Percentiles rank a stretch among this genome's conserved stretches.
These are phyloP conservation scores for Coleophora deauratella DNA, from an alignment of 2,888 invertebrate genomes.

Conservation along the genomic window DNA sequence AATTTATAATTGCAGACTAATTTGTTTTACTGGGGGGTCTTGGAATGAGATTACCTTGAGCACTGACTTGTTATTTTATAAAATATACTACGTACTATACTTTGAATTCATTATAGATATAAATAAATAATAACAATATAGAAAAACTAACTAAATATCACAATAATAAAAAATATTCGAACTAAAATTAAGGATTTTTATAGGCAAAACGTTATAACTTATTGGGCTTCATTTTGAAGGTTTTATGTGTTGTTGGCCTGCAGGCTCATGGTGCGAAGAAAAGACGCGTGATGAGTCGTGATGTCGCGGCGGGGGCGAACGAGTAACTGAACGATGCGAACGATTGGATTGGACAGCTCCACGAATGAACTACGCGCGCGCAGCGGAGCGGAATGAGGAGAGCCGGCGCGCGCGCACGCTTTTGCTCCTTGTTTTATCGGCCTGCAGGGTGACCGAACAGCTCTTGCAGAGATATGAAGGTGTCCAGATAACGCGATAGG, in stretches of 20 bases:
- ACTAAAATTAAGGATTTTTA: constrained; percentile 63
- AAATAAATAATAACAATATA: constrained; percentile 62
- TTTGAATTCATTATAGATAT: constrained; percentile 54
- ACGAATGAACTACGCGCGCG: constrained; percentile 52
- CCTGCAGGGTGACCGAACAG: constrained; percentile 36
- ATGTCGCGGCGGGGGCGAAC: constrained; percentile 56
- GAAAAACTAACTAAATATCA: constrained; percentile 70
- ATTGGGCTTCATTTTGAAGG: constrained; percentile 72
- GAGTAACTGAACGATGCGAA: constrained; percentile 56
- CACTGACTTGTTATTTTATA: constrained; percentile 57
- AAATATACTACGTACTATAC: constrained; percentile 55
- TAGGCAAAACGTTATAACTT: constrained; percentile 68
- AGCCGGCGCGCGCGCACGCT: constrained; percentile 69
- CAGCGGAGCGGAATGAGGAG: constrained; percentile 61
- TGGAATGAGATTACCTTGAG: constrained; percentile 74
- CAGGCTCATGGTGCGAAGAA: constrained; percentile 63
- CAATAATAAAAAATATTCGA: constrained; percentile 71
- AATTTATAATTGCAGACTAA: constrained; percentile 36
- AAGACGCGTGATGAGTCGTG: constrained; percentile 50
- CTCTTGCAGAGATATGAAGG: constrained; percentile 64
- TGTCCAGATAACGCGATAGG: constrained; percentile 46
- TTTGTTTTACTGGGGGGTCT: constrained; percentile 50
- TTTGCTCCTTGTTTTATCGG: constrained; percentile 69
- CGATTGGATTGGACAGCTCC: constrained; percentile 20
- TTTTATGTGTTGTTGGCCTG: constrained; percentile 70